Evolutionary conservation across 2,797 vertebrate species (phyloP), one percentile per base, ranked within the genome.

Genomic region (Crocidura indochinensis): DNA sequence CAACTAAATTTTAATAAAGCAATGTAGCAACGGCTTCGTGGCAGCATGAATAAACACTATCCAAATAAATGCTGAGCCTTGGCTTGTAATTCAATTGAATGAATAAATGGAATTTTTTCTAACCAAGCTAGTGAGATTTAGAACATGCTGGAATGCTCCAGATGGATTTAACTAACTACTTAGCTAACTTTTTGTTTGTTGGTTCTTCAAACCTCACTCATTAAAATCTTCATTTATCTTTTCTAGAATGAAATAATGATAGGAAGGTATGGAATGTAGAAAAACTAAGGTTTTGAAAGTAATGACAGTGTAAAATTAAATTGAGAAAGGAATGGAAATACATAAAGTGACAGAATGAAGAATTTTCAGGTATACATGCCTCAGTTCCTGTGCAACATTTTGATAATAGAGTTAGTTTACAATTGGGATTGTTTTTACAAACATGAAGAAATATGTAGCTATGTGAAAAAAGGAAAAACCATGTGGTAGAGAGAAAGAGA

Each of bases 11-110:
- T 22, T 94, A 88, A 74, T 88, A 67, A n/a, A 88, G 44, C 38
- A 46, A 91, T 69, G 65, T 86, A 90, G 86, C 8, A 56, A 47
- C 84, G 93, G 67, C 84, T 10, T 27, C 60, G 22, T 79, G 51
- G 90, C 53, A 93, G 90, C 81, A 68, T 56, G 44, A 82, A 20
- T 46, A 86, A 94, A n/a, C 74, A 11, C 51, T 88, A 38, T 92
- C 91, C 96, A 90, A 94, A 94, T 81, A 92, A 75, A 22, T 62
- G 78, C 77, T 0, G 0, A 79, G 51, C 44, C 9, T 74, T 97
- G 95, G 93, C 96, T 96, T 94, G 88, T 93, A 96, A 82, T 69
- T 88, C 93, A 96, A 88, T 79, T 92, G 80, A 65, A 92, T 68
- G 74, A 94, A 87, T 96, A 91, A 93, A 75, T 24, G 73, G 60